phyloP scores from a whole-genome alignment of 2,888 invertebrate species.

The Cheilosia vernalis region DNA sequence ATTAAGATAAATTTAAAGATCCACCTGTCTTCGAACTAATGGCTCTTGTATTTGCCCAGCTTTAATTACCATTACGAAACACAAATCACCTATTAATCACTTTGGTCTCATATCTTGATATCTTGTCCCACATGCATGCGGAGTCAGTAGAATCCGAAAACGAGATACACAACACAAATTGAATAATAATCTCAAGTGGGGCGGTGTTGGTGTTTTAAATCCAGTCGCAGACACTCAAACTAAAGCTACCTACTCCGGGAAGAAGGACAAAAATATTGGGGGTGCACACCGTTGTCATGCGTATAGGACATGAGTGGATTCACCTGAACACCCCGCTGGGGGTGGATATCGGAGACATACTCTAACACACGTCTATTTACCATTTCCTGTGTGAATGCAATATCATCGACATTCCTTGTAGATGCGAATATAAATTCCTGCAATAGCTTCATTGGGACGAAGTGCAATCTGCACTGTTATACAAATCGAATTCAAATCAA shows the following conservation, averaged over 20 bases:
- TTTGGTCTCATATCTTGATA: not conserved
- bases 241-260: conserved; percentile 9
- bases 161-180: conserved; percentile 45
- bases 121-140: not conserved
- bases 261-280: conserved; percentile 57
- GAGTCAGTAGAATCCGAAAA: conserved; percentile 10
- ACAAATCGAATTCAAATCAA: conserved; percentile 5
- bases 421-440: conserved; percentile 83
- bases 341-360: not conserved
- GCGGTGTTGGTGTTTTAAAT: conserved; percentile 17
- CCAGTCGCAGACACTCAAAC: conserved; percentile 49
- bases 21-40: not conserved
- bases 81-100: conserved; percentile 28
- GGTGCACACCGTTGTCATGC: conserved; percentile 35
- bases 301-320: conserved; percentile 30
- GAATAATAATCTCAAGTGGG: conserved; percentile 41
- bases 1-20: not conserved
- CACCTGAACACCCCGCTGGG: conserved; percentile 16
- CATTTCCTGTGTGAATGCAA: conserved; percentile 82
- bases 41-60: not conserved
- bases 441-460: conserved; percentile 82
- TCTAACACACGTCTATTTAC: conserved; percentile 77
- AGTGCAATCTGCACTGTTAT: not conserved
- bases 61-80: conserved; percentile 14
- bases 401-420: conserved; percentile 83